Evolutionary conservation across 2,888 invertebrate genomes (phyloP), one percentile per base, ranked within the genome.

Genomic region (Altica lythri): DNA sequence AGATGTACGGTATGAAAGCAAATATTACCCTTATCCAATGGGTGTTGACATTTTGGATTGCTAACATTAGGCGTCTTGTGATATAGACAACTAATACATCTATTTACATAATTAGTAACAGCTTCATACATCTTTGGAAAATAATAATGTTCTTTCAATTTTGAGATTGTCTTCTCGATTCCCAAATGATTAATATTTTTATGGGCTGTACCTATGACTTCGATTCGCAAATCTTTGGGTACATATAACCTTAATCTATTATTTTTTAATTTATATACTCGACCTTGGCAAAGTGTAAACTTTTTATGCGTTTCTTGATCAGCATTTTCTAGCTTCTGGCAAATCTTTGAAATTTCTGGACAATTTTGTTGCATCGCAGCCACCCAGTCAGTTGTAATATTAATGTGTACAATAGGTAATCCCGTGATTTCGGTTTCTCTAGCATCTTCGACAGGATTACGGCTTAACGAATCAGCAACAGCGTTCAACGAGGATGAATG

Each of bases 291-390:
- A 6, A 32, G n/a, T 32, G 32, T 32, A 32, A 32, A 32, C n/a
- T 32, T 32, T n/a, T 32, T n/a, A 32, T 32, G 32, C n/a, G 32
- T 32, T n/a, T n/a, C 13, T 12, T 10, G n/a, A 32, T 32, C 32
- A 5, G 5, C 32, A 6, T 12, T 32, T 32, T 32, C 32, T 12
- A 32, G n/a, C n/a, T 32, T 32, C n/a, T 32, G 4, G 32, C 32
- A 32, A 6, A 32, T 12, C 4, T 4, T 10, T 10, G 22, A 14
- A 14, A 46, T 34, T 46, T 46, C 46, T 2, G 32, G 34, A 4
- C 17, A 34, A 9, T 10, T 12, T 10, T 34, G n/a, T 17, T 45
- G 45, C 45, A 45, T 45, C 6, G 42, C 45, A 1, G 30, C 45
- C 4, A 45, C 14, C 45, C 45, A 32, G n/a, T 42, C 42, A 12